Percentiles rank a stretch among this genome's conserved stretches.
phyloP scores from a whole-genome alignment of 2,888 invertebrate genomes.

The Sacculina carcini region DNA sequence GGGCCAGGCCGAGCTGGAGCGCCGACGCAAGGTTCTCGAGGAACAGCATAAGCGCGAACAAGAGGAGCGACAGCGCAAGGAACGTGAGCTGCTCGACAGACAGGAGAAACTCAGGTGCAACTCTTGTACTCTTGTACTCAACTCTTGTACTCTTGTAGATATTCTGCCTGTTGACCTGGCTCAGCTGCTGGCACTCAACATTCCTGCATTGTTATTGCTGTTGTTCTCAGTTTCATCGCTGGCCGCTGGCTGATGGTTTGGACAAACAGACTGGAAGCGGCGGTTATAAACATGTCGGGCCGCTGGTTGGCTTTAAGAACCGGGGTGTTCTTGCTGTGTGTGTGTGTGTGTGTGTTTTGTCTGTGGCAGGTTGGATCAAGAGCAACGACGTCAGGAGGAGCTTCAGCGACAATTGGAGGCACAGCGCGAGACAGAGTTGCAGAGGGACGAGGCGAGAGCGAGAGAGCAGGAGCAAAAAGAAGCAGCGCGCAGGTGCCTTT shows the following conservation, averaged over 20 bases:
- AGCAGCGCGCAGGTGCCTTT: slow-evolving; percentile 39
- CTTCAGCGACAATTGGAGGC: slow-evolving; percentile 49
- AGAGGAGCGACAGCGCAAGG: slow-evolving; percentile 78
- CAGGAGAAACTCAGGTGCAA: slow-evolving; percentile 14
- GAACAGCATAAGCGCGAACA: slow-evolving; percentile 70
- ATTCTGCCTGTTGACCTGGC: too few relatives aligned
- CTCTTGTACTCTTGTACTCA: too few relatives aligned
- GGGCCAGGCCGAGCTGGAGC: slow-evolving; percentile 86
- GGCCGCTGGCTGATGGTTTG: too few relatives aligned
- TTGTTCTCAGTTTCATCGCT: too few relatives aligned
- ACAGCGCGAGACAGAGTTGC: slow-evolving; percentile 45
- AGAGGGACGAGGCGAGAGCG: slow-evolving; percentile 47
- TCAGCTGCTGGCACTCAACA: too few relatives aligned
- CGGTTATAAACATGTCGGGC: too few relatives aligned
- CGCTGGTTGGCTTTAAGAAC: too few relatives aligned
- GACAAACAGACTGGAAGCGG: too few relatives aligned
- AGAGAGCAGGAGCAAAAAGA: slow-evolving; percentile 51
- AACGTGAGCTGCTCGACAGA: slow-evolving; percentile 50
- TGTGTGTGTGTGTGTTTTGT: too few relatives aligned
- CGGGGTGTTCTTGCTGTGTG: too few relatives aligned
- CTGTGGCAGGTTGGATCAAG: slow-evolving; percentile 32
- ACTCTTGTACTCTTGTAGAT: background rate
- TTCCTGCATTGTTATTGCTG: too few relatives aligned
- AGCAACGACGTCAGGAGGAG: slow-evolving; percentile 61
- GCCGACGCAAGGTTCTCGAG: slow-evolving; percentile 58